phyloP scores from a whole-genome alignment of 2,888 invertebrate species.

The Calameuta filiformis region DNA sequence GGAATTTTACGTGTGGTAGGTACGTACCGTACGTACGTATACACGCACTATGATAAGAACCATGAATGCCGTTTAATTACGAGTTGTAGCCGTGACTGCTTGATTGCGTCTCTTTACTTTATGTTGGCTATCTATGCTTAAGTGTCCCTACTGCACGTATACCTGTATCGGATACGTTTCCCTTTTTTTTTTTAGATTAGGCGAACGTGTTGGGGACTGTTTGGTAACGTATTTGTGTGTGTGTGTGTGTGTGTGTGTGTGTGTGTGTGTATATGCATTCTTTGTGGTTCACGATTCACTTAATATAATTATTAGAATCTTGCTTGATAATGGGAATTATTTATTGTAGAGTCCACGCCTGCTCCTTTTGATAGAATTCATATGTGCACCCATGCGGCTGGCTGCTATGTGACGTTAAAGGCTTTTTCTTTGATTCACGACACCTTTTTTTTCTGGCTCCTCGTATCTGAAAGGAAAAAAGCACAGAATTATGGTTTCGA shows the following conservation, averaged over 20 bases:
- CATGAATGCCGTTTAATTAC: conserved; percentile 6
- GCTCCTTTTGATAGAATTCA: neutral
- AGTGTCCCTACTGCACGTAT: neutral
- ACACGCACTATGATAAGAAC: neutral
- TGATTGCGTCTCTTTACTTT: conserved; percentile 1
- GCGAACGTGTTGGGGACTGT: neutral
- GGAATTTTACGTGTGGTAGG: neutral
- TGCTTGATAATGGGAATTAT: neutral
- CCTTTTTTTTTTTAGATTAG: neutral
- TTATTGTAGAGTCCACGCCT: neutral
- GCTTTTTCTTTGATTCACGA: neutral
- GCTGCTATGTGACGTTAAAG: neutral
- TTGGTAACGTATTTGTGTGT: neutral
- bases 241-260: neutral
- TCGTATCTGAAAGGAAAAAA: neutral
- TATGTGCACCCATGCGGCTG: neutral
- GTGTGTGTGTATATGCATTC: neutral
- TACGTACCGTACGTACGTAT: neutral
- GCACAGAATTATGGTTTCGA: neutral
- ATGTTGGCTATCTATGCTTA: neutral
- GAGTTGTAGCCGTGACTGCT: neutral
- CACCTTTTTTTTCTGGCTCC: neutral
- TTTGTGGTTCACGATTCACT: neutral
- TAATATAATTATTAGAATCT: neutral
- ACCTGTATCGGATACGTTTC: neutral